Evolutionary conservation across 2,797 vertebrate genomes (phyloP), one percentile per base, ranked within the genome.

Genomic region (Percopsis omiscomaycus): DNA sequence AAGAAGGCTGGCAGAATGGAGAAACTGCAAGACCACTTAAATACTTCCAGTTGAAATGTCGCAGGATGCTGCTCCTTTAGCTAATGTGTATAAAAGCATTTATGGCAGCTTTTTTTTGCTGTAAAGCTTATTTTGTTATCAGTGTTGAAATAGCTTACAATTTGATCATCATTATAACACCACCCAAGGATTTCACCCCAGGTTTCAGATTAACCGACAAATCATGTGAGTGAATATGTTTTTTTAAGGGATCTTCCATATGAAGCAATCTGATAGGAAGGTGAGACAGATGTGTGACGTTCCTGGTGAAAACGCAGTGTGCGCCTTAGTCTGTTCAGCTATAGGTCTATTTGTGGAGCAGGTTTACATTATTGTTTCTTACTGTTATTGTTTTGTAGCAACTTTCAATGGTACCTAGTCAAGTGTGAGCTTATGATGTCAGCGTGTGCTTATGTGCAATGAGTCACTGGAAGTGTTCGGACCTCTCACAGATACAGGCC

Each of bases 211-310:
- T 48, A 61, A 65, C 48, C 11, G 11, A 27, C 42, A 10, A 22
- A 37, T 27, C 52, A n/a, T 32, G 22, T 57, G n/a, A 8, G n/a
- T 6, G 16, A 16, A 28, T 68, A 68, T 68, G 72, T 71, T 63
- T 75, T 61, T 54, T 74, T 68, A 70, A 67, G 73, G 77, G 74
- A 80, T 75, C 75, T 80, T 57, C 32, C 46, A 71, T 74, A 44
- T 14, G 45, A 48, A n/a, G 8, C 70, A 1, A 2, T 27, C 28
- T 73, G 5, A 54, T 64, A 66, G 29, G 59, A 60, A 72, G 65
- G 70, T 63, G 69, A 66, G 73, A 71, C 72, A 73, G 73, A 46
- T 69, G 64, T 73, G 60, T 54, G 59, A 66, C 30, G 61, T 61
- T n/a, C 61, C 54, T 42, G 15, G 3, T 29, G 13, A 37, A 48